A percentile compares a stretch with the other conserved stretches of the same genome.
Evolutionary conservation across 2,888 invertebrate genomes (phyloP).

Genomic region (Epinotia ramella): DNA sequence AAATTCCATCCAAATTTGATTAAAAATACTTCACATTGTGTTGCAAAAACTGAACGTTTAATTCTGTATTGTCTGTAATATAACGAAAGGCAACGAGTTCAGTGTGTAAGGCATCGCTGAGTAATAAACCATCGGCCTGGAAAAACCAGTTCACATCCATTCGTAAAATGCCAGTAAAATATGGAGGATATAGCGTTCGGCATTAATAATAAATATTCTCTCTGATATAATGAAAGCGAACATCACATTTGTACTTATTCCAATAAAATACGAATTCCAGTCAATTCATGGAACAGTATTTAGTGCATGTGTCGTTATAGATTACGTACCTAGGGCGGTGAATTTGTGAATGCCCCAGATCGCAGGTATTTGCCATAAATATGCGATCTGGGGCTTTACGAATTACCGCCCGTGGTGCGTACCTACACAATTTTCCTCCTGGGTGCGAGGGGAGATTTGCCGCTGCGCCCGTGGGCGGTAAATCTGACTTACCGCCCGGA

Average conservation of each 20-base stretch:
- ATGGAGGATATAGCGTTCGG: neutral
- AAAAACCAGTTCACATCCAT: slow-evolving; percentile 27
- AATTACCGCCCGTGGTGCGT: too few relatives aligned
- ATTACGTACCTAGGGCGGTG: too few relatives aligned
- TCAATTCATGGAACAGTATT: neutral
- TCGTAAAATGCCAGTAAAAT: slow-evolving; percentile 10
- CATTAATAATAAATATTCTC: slow-evolving; percentile 1
- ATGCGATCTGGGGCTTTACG: too few relatives aligned
- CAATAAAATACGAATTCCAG: neutral
- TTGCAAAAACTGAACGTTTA: neutral
- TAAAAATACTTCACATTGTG: slow-evolving; percentile 21
- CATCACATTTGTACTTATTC: neutral
- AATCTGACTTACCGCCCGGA: too few relatives aligned
- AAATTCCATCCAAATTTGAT: slow-evolving; percentile 11
- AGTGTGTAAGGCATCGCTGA: slow-evolving; percentile 12
- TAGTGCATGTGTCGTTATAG: neutral
- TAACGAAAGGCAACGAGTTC: slow-evolving; percentile 12
- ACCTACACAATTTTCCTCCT: too few relatives aligned
- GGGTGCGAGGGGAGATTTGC: too few relatives aligned
- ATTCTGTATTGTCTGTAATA: neutral
- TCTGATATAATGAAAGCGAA: neutral
- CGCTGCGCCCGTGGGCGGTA: too few relatives aligned
- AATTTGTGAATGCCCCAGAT: too few relatives aligned
- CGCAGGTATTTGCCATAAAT: too few relatives aligned
- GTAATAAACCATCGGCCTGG: slow-evolving; percentile 17